Percentiles rank a stretch among this genome's conserved stretches.
Evolutionary conservation across 2,113 vertebrate genomes (phyloP).

Genomic region (Equus przewalskii): DNA sequence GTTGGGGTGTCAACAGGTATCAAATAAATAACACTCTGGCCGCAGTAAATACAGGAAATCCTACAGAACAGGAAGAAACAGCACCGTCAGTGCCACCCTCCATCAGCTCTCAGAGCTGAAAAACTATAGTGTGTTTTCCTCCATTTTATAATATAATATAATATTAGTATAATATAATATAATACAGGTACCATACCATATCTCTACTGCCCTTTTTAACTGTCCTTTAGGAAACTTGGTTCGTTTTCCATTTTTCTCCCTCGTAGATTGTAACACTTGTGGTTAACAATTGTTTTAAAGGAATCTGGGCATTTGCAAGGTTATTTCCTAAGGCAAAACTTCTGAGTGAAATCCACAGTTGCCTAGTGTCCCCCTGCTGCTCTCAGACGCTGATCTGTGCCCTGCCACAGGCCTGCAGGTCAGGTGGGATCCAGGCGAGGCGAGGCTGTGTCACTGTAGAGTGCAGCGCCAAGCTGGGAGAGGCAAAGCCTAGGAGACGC

Average conservation of each 20-base stretch:
- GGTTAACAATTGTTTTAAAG: background rate
- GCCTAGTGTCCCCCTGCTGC: background rate
- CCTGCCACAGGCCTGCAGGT: fast-evolving
- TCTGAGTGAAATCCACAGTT: fast-evolving
- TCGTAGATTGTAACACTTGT: fast-evolving
- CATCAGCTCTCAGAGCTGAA: fast-evolving
- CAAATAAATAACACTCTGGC: fast-evolving
- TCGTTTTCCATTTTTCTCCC: background rate
- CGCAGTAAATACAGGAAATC: background rate
- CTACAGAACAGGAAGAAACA: fast-evolving
- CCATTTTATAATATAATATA: background rate
- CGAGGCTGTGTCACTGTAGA: background rate
- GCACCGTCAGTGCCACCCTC: fast-evolving
- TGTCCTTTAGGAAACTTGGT: background rate
- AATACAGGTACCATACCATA: no score
- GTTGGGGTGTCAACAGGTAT: fast-evolving
- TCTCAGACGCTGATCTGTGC: background rate
- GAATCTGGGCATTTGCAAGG: background rate
- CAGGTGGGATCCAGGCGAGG: background rate
- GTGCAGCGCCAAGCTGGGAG: background rate
- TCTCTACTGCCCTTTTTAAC: background rate
- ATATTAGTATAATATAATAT: no score
- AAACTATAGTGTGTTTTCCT: background rate
- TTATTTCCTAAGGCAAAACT: no score
- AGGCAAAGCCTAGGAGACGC: background rate